Base-by-base conservation (phyloP, 2,888 invertebrate genomes). In the Priocnemis perturbator region DNA sequence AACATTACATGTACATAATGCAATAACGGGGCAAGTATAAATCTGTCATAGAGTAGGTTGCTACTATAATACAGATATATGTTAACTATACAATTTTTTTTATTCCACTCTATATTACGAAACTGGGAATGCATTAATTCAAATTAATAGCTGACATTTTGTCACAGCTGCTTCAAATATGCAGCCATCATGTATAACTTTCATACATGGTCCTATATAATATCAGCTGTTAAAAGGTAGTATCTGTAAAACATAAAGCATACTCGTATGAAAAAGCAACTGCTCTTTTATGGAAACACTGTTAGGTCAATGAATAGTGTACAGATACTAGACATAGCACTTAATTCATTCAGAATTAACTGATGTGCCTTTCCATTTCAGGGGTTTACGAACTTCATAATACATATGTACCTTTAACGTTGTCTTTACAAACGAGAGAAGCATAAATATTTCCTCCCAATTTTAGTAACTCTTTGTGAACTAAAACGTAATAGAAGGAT, bases 321-420 rank as follows among this genome's bases (percentile, higher is more conserved):
- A 73, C 59, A 50, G 68, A 75, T 74, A 73, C 71, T 74, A 74
- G 66, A 64, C 55, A 53, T 63, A 60, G 59, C 72, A 71, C 65
- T 64, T 81, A 78, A 71, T 73, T 81, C 75, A 83, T 75, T 65
- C 78, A 80, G 77, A 76, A 79, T 73, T 71, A 81, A 82, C 79
- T 79, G 74, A 81, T 77, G 83, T 83, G 83, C 83, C 83, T 83
- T 82, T 83, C 78, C 65, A 74, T 79, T 77, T 82, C 82, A 79
- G 79, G 83, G 76, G 83, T 81, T 82, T 73, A 76, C 61, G 70
- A 79, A 71, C 76, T 79, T 75, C 73, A 61, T 63, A 67, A 73
- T 74, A 70, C 69, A 69, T 79, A 69, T 81, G 81, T 76, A 73
- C 60, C 79, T 79, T 79, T 64, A 74, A 81, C 69, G 74, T 77